phyloP scores from a whole-genome alignment of 2,113 vertebrate species.

The Seriola dumerili region DNA sequence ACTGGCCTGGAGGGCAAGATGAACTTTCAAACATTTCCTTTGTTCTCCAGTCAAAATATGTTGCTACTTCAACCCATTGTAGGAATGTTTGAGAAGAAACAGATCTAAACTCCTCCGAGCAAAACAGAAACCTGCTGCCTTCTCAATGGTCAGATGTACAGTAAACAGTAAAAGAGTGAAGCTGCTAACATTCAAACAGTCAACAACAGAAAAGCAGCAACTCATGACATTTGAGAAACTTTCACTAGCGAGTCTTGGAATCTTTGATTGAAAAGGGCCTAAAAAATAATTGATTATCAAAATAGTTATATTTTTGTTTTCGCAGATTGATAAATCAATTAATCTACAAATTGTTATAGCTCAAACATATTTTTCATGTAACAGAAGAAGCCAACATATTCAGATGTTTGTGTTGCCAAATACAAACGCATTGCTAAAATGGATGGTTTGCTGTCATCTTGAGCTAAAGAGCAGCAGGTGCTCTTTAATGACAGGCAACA shows the following conservation, averaged over 20 bases:
- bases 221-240: too few relatives aligned
- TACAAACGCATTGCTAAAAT: too few relatives aligned
- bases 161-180: neutral
- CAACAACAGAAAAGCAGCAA: too few relatives aligned
- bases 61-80: neutral
- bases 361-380: too few relatives aligned
- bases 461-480: slow-evolving; percentile 38
- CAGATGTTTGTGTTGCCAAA: too few relatives aligned
- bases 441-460: neutral
- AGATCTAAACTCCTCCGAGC: neutral
- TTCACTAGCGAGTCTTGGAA: too few relatives aligned
- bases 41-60: neutral
- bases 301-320: too few relatives aligned
- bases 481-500: slow-evolving; percentile 22
- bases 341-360: too few relatives aligned
- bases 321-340: too few relatives aligned
- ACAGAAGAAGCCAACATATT: too few relatives aligned
- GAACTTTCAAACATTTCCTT: neutral
- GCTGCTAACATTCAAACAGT: neutral
- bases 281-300: too few relatives aligned
- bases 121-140: neutral
- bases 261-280: too few relatives aligned
- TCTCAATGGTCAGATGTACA: neutral
- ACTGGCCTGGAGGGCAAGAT: slow-evolving; percentile 86
- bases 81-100: neutral